Base-by-base conservation (phyloP, 2,888 invertebrate species). In the Meta bourneti region DNA sequence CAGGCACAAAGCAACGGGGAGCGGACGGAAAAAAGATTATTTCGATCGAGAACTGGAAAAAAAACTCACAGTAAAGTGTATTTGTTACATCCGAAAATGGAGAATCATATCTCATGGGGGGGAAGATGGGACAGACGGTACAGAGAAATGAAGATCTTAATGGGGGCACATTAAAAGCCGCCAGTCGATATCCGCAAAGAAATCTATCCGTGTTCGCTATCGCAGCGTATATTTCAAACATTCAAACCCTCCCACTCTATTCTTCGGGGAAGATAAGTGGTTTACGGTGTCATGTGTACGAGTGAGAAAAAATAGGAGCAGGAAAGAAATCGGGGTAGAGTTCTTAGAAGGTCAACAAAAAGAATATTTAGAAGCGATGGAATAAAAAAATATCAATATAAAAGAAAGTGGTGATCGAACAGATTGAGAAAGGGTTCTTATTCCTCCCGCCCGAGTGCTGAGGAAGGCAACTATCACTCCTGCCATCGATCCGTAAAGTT, bases 51-150 rank as follows among this genome's bases (percentile, higher is more conserved):
- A 34, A 34, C 4, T 4, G 51, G 0, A 51, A 20, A 79, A 51
- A 77, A 82, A 48, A n/a, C 48, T 49, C 20, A 16, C 13, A 16
- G 54, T 52, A 85, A 61, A 61, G 49, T 16, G 72, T 75, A 85
- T 71, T 75, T 52, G 74, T 84, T 84, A 74, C 61, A 84, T 19
- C 13, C 1, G 71, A 52, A 82, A 82, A 82, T 71, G 70, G 51
- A 72, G 34, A n/a, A 34, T n/a, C 51, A 52, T 82, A 72, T 82
- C 82, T 72, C 48, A 19, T 6, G 51, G 19, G 20, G n/a, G 51
- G 51, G 1, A 4, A 4, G 34, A 34, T 34, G 1, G 34, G 4
- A 34, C 34, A 34, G 34, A 34, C 34, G 34, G 34, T 4, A 34
- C 34, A 34, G 34, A 34, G 4, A 34, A 34, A 34, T 34, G 4